Evolutionary conservation across 2,888 invertebrate species (phyloP), one percentile per base, ranked within the genome.

Genomic region (Megastigmus dorsalis): DNA sequence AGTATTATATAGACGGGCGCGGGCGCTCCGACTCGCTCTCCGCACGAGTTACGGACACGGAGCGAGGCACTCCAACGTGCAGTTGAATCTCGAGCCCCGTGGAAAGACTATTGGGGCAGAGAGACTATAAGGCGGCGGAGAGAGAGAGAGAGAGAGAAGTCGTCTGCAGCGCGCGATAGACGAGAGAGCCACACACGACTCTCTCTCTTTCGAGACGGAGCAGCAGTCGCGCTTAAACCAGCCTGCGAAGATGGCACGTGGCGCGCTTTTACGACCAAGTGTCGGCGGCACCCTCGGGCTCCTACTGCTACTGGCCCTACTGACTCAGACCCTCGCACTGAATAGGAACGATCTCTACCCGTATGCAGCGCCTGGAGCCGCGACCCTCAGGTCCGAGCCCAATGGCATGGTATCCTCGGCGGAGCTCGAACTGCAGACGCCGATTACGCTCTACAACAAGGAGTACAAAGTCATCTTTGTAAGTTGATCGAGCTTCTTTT

Each of bases 401-500:
- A 80, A 82, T 60, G 86, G 86, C 23, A 79, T 80, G 74, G 77
- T 87, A 26, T 0, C 74, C 4, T 82, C 93, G 10, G 90, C 90
- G 0, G 93, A 94, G 85, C 88, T 93, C 5, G 84, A 85, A 2
- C 90, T 96, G 1, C 90, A 90, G 82, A 93, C 93, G 41, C 95
- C 97, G 1, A 91, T 97, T 68, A 90, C 91, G 60, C 96, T 96
- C 89, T 97, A 93, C 86, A 94, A 94, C 80, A 92, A 93, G 79
- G 89, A 89, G 77, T 96, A 95, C 87, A 91, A 93, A 69, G 90
- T 92, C 38, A 90, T 97, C 82, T 97, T 91, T 88, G 97, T 97
- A 89, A 96, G 97, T 96, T 13, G 5, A 15, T 50, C 13, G 5
- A 45, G 2, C 13, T 13, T 55, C 7, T 10, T 26, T 30, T 28